A percentile compares a stretch with the other conserved stretches of the same genome.
Evolutionary conservation across 2,797 vertebrate species (phyloP).

Genomic region (Tinamus major): DNA sequence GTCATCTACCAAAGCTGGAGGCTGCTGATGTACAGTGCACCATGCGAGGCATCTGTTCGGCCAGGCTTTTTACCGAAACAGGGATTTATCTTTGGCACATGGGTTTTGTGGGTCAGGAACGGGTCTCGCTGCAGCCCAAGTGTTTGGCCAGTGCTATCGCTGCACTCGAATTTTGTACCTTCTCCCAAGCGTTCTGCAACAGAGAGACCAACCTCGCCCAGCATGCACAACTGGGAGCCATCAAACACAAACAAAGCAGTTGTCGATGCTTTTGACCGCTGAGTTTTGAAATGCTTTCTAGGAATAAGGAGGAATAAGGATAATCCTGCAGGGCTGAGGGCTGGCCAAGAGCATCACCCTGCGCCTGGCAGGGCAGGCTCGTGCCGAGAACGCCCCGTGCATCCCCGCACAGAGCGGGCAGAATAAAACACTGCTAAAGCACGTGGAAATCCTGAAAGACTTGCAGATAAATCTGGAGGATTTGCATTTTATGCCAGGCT

Average conservation of each 20-base stretch:
- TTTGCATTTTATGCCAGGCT: not conserved
- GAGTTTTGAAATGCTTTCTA: not conserved
- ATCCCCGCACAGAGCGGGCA: not conserved
- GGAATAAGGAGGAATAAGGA: not conserved
- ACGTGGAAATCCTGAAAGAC: not conserved
- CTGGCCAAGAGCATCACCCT: not conserved
- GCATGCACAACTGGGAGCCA: not conserved
- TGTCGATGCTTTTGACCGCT: not conserved
- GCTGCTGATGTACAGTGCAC: slow-evolving; percentile 59
- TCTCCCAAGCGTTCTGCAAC: not conserved
- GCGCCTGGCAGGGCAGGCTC: slow-evolving; percentile 5
- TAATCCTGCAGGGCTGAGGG: not conserved
- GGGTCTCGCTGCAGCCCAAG: slow-evolving; percentile 13
- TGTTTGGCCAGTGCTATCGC: not conserved
- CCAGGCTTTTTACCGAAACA: slow-evolving; percentile 44
- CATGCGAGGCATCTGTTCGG: slow-evolving; percentile 52
- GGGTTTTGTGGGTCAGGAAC: slow-evolving; percentile 21
- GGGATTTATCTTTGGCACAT: slow-evolving; percentile 65
- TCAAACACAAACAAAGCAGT: not conserved
- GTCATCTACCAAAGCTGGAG: not conserved
- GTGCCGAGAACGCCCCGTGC: not conserved
- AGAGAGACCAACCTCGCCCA: not conserved
- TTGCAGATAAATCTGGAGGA: not conserved
- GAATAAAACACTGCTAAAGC: not conserved
- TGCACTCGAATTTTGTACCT: slow-evolving; percentile 8